Conservation (phyloP, 2,888 invertebrate genomes). For the Coleophora deauratella region DNA sequence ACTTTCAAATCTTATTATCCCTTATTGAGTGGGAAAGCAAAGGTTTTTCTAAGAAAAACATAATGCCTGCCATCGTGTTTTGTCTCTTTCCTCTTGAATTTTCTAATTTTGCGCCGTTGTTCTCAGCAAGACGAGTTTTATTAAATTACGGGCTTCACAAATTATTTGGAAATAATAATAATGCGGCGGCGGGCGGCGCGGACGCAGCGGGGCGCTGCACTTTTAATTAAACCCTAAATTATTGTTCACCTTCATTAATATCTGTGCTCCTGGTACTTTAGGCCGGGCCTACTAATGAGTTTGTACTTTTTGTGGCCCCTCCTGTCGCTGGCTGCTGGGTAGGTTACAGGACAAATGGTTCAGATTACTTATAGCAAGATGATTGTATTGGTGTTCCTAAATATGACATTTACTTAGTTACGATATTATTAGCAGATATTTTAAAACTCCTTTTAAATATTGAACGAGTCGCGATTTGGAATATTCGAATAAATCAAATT, state of each 20-base stretch:
- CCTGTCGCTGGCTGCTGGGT: constrained; percentile 12
- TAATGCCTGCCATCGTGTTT: too few species aligned
- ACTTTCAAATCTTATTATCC: too few species aligned
- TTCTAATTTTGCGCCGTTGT: constrained; percentile 9
- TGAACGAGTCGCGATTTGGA: too few species aligned
- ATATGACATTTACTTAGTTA: too few species aligned
- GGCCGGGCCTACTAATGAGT: constrained; percentile 66
- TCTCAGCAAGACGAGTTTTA: constrained; percentile 37
- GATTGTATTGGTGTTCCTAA: too few species aligned
- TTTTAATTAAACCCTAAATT: constrained; percentile 74
- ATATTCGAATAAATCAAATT: too few species aligned
- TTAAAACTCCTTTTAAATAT: too few species aligned
- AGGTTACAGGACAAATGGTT: too few species aligned
- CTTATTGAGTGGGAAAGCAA: too few species aligned
- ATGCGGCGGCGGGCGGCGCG: constrained; percentile 42
- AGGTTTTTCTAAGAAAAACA: too few species aligned
- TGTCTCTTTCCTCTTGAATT: background rate
- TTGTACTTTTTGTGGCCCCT: constrained; percentile 59
- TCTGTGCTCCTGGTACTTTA: constrained; percentile 67
- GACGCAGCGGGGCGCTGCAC: constrained; percentile 61
- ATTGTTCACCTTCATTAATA: constrained; percentile 74
- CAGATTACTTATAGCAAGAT: too few species aligned
- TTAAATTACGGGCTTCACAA: constrained; percentile 68
- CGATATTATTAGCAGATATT: too few species aligned
- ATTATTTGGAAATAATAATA: constrained; percentile 66